Evolutionary conservation across 2,888 invertebrate genomes (phyloP).

Genomic region (Drosophila tanythrix): DNA sequence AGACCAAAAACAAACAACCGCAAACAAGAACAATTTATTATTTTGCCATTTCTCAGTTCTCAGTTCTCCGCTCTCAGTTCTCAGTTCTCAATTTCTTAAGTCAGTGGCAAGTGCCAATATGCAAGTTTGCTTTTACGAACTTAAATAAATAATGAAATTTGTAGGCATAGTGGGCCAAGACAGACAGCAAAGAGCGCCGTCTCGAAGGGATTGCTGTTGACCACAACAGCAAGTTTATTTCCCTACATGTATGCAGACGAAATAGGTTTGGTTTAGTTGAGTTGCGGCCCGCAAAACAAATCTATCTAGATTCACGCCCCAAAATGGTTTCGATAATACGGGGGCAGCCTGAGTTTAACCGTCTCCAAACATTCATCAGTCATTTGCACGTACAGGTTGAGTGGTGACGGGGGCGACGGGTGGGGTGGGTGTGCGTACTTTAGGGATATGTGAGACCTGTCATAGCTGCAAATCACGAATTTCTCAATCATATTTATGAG

Average conservation of each 20-base stretch:
- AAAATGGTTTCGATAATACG: constrained; percentile 27
- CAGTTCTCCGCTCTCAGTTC: constrained; percentile 3
- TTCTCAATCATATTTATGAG: constrained; percentile 70
- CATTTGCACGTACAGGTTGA: constrained; percentile 34
- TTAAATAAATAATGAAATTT: constrained; percentile 78
- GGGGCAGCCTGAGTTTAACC: not conserved
- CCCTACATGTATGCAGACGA: constrained; percentile 13
- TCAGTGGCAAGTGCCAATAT: constrained; percentile 57
- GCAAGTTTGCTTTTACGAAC: constrained; percentile 69
- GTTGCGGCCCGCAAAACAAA: constrained; percentile 49
- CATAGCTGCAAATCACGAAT: constrained; percentile 55
- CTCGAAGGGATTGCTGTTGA: constrained; percentile 34
- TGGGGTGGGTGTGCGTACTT: not conserved
- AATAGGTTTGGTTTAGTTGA: constrained; percentile 41
- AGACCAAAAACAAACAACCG: constrained; percentile 53
- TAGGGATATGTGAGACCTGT: constrained; percentile 38
- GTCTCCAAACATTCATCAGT: constrained; percentile 47
- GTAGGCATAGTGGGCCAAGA: constrained; percentile 62
- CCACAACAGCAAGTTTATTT: constrained; percentile 21
- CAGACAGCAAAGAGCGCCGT: not conserved
- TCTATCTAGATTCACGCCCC: constrained; percentile 38
- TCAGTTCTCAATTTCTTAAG: constrained; percentile 15
- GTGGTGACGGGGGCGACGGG: not conserved
- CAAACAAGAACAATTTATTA: constrained; percentile 75
- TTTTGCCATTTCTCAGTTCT: constrained; percentile 58